Base-by-base conservation (phyloP, 2,113 vertebrate genomes). In the Rhegmatorhina hoffmannsi region DNA sequence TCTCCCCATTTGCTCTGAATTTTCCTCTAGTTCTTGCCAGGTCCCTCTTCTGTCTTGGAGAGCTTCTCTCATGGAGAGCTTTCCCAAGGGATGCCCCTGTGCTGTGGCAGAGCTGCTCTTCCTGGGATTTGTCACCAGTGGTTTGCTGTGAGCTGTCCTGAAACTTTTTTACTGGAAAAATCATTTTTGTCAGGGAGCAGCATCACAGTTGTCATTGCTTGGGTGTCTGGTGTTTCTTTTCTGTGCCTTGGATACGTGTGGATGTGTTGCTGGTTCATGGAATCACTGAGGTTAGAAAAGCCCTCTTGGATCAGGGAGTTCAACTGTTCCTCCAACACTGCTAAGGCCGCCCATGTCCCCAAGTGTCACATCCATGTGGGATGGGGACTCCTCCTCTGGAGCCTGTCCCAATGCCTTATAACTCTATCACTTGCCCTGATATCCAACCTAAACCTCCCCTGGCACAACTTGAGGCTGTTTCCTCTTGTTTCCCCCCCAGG, bases 401-500 rank as follows among this genome's bases (percentile, higher is more conserved):
- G 19, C 53, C 24, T 53, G 20, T 69, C 62, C 29, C 55, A 55
- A 2, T 55, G 17, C 31, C 40, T 36, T 26, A 63, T 69, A 56
- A 56, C 17, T 77, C 31, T 31, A 19, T 9, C 23, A 16, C 70
- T 77, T 23, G 28, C 31, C 34, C 31, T 56, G 17, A 13, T 49
- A 40, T 4, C 17, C 34, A 28, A 4, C 25, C 20, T 43, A 19
- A 62, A 56, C 40, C 56, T 77, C 9, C 43, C 17, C 6, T 43
- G 69, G 56, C 72, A 36, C 40, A 36, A 24, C 64, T 19, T 77
- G 34, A 84, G 79, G 31, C 43, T 63, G 31, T 77, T 77, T 77
- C 24, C 43, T 92, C n/a, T 12, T 63, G 82, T 69, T 95, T 73
- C 92, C 66, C 55, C 64, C 23, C 15, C 79, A 99, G 99, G 99